phyloP scores from a whole-genome alignment of 2,113 vertebrate species.

The Erpornis zantholeuca region DNA sequence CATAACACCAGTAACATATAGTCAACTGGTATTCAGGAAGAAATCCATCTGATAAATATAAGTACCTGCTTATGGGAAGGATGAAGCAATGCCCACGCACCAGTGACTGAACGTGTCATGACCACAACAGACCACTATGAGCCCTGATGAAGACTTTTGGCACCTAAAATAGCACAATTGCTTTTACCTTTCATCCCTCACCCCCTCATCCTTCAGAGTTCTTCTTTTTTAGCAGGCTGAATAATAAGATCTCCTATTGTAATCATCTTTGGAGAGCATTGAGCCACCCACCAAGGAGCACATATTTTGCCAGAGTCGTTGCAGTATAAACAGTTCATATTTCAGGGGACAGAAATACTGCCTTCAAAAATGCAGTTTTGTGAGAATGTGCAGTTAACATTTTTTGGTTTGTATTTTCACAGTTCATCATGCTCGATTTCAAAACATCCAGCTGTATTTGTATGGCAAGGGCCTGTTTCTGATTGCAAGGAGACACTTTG shows the following conservation, averaged over 20 bases:
- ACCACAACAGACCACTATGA: background rate
- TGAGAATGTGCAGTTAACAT: background rate
- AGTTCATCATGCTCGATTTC: background rate
- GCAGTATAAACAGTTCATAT: background rate
- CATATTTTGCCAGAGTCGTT: background rate
- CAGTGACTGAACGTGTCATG: background rate
- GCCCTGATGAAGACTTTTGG: background rate
- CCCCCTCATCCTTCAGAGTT: background rate
- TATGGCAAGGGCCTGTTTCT: background rate
- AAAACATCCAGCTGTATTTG: conserved; percentile 18
- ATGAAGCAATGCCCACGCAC: background rate
- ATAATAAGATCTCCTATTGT: background rate
- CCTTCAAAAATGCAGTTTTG: background rate
- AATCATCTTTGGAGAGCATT: background rate
- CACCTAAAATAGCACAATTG: background rate
- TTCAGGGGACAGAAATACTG: background rate
- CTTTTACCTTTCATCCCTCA: background rate
- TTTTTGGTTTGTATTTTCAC: conserved; percentile 6
- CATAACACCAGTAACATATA: background rate
- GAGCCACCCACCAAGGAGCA: background rate
- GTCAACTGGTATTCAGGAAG: rapidly evolving
- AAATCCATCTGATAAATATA: background rate
- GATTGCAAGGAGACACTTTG: background rate
- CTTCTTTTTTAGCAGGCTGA: background rate
- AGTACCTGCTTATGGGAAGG: background rate